Conservation (phyloP, 1,140 invertebrate species). For the Pogonognathellus flavescens region DNA sequence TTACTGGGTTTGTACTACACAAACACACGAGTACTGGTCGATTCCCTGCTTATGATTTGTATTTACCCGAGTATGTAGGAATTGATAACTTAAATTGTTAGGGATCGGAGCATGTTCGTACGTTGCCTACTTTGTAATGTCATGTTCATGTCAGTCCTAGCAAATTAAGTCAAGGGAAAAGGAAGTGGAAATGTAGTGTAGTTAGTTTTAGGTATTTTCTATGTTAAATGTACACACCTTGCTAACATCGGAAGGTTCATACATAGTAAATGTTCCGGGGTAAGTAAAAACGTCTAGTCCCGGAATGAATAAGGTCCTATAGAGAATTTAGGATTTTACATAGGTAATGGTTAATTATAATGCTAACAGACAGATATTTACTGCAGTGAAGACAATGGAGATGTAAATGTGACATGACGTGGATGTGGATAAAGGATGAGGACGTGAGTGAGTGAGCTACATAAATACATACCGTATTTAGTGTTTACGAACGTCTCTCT, state of each 20-base stretch:
- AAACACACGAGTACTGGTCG: too few species aligned
- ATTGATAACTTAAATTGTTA: conserved; percentile 22
- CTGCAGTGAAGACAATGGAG: background rate
- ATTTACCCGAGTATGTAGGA: background rate
- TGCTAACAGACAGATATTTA: background rate
- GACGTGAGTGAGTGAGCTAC: background rate
- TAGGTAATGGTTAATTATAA: conserved; percentile 34
- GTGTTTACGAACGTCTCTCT: conserved; percentile 15
- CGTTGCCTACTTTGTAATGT: background rate
- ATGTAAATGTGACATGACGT: background rate
- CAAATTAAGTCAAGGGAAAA: background rate
- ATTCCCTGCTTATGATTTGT: background rate
- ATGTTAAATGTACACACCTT: too few species aligned
- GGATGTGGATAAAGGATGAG: conserved; percentile 3
- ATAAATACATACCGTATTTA: background rate
- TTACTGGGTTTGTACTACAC: too few species aligned
- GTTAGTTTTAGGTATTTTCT: too few species aligned
- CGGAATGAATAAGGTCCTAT: too few species aligned
- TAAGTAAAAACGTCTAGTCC: too few species aligned
- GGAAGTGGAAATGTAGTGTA: background rate
- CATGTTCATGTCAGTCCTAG: conserved; percentile 11
- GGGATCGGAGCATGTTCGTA: background rate
- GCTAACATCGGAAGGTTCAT: too few species aligned
- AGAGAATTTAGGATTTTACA: too few species aligned
- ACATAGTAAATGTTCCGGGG: too few species aligned